phyloP scores from a whole-genome alignment of 2,113 vertebrate species.

The Nibea albiflora region DNA sequence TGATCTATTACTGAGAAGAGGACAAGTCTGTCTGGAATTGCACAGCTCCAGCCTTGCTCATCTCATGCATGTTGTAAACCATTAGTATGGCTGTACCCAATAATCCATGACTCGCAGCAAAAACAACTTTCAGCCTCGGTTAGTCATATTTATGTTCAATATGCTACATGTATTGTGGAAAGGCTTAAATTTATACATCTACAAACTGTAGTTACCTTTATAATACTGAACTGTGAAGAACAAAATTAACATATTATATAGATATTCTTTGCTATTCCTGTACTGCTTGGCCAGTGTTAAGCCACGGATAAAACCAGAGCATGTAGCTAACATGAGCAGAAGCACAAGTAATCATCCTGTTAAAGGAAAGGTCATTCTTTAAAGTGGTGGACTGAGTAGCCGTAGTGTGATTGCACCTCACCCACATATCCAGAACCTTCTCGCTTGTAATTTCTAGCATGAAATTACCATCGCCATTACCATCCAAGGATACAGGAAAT shows the following conservation, averaged over 20 bases:
- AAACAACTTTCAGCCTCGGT: too few relatives aligned
- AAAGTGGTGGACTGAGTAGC: background rate
- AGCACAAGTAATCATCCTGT: background rate
- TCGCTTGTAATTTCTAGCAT: background rate
- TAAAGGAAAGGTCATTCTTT: conserved; percentile 18
- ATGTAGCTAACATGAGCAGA: background rate
- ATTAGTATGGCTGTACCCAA: too few relatives aligned
- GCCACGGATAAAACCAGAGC: background rate
- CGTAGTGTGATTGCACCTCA: background rate
- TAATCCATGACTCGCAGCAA: too few relatives aligned
- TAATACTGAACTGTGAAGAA: background rate
- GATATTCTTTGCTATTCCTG: background rate
- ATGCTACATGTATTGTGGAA: too few relatives aligned
- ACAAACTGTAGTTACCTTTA: background rate
- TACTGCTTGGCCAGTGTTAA: background rate
- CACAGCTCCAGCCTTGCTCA: background rate
- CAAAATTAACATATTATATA: too few relatives aligned
- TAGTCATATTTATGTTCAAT: too few relatives aligned
- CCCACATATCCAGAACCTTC: background rate
- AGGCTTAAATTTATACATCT: too few relatives aligned
- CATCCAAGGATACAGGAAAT: background rate
- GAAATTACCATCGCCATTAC: too few relatives aligned
- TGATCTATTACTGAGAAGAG: background rate
- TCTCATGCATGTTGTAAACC: background rate
- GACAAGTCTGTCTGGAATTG: background rate